A percentile compares a stretch with the other conserved stretches of the same genome.
Conservation (phyloP, 2,888 invertebrate genomes). For the Amphipyra tragopoginis region DNA sequence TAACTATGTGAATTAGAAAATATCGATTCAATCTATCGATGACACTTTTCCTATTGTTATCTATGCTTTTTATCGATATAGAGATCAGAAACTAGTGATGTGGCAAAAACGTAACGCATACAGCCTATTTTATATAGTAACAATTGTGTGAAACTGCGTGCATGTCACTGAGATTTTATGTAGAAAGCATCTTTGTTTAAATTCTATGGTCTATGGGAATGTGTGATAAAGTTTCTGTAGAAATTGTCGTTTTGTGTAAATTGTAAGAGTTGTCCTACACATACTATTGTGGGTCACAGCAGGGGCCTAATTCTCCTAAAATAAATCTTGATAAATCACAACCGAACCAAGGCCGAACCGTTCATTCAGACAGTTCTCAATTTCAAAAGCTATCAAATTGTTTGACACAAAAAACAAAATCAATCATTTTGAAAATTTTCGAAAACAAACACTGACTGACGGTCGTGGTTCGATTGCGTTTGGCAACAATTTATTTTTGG, state of each 20-base stretch:
- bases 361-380: too few relatives aligned
- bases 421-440: too few relatives aligned
- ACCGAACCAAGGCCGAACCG: too few relatives aligned
- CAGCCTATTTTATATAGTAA: slow-evolving; percentile 11
- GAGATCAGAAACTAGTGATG: slow-evolving; percentile 48
- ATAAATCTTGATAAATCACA: too few relatives aligned
- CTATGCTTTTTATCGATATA: slow-evolving; percentile 49
- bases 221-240: background rate
- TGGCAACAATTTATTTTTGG: too few relatives aligned
- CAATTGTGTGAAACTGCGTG: slow-evolving; percentile 44
- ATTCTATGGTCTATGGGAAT: slow-evolving; percentile 27
- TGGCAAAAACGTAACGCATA: slow-evolving; percentile 33
- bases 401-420: too few relatives aligned
- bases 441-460: too few relatives aligned
- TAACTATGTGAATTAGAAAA: slow-evolving; percentile 57
- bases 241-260: slow-evolving; percentile 1
- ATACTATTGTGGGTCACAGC: too few relatives aligned
- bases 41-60: slow-evolving; percentile 59
- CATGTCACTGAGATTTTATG: slow-evolving; percentile 5
- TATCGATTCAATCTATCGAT: slow-evolving; percentile 34
- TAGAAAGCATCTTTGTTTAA: slow-evolving; percentile 41
- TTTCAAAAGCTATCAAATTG: too few relatives aligned
- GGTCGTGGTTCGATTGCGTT: too few relatives aligned
- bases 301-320: too few relatives aligned
- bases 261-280: background rate